phyloP scores from a whole-genome alignment of 1,140 invertebrate species.

The Nymphalis io region DNA sequence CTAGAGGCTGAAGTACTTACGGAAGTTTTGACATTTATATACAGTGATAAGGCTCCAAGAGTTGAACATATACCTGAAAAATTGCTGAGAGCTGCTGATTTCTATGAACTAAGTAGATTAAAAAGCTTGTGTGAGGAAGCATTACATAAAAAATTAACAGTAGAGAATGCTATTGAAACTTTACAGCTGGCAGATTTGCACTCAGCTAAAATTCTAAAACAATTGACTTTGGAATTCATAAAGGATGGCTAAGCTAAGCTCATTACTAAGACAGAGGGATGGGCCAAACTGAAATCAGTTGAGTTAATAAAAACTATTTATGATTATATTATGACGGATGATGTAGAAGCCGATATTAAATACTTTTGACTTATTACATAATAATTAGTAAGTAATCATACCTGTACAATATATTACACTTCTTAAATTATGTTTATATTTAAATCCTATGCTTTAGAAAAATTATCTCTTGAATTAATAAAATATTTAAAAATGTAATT shows the following conservation, averaged over 20 bases:
- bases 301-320: conserved; percentile 73
- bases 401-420: too few relatives aligned
- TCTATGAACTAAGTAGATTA: conserved; percentile 69
- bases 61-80: conserved; percentile 74
- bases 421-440: too few relatives aligned
- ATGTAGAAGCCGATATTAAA: conserved; percentile 65
- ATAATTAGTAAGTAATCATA: background rate
- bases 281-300: conserved; percentile 66
- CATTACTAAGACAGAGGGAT: conserved; percentile 71
- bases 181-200: conserved; percentile 70
- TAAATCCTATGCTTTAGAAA: too few relatives aligned
- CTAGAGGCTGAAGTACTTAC: conserved; percentile 83
- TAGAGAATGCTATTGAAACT: conserved; percentile 73
- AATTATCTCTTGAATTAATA: too few relatives aligned
- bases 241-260: conserved; percentile 72
- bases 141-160: conserved; percentile 70
- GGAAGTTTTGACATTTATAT: conserved; percentile 86
- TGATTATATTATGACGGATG: conserved; percentile 72
- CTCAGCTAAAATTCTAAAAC: conserved; percentile 63
- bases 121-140: conserved; percentile 73
- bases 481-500: too few relatives aligned
- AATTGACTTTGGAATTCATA: conserved; percentile 69
- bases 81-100: conserved; percentile 75
- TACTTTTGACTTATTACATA: conserved; percentile 30
- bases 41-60: conserved; percentile 84